Evolutionary conservation across 1,140 invertebrate genomes (phyloP), one percentile per base, ranked within the genome.

Genomic region (Lordiphosa collinella): DNA sequence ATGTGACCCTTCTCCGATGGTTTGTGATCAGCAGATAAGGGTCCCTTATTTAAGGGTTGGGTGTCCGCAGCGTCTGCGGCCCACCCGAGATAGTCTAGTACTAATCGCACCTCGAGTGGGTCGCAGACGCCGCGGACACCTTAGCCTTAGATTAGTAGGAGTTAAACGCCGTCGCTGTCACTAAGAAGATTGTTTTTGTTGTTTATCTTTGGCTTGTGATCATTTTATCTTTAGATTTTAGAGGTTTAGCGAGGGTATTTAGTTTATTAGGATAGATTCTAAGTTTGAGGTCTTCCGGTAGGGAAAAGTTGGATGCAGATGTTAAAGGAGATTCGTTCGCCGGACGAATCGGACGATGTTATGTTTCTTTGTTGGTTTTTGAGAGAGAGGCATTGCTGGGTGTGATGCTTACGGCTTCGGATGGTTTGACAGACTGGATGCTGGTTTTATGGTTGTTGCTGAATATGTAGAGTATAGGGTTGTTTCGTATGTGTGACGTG

Each of bases 141-240:
- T n/a, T n/a, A n/a, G n/a, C n/a, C n/a, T n/a, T n/a, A n/a, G n/a
- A 16, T 16, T 3, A 3, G 1, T 3, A 16, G 14, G 14, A 3
- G 14, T 16, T 16, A 16, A 16, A 16, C 14, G 14, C 14, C 3
- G 14, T 16, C 14, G 14, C 14, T 16, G 14, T 16, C 14, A 16
- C 14, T 16, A 16, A 16, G 3, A 16, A 3, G 14, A 3, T 16
- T 16, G 1, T 16, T 16, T 1, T 16, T 16, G 1, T 16, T 16
- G 14, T 16, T 16, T 43, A 44, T 16, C 14, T 16, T 16, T 16
- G 14, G 14, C 14, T 16, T 16, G 1, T 16, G 14, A 2, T 16
- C 14, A 22, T 54, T 46, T 53, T 53, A 34, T 34, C 16, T 14
- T 55, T 54, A 4, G 9, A 9, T 22, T 54, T 54, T 4, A 54